Percentiles rank a stretch among this genome's conserved stretches.
Conservation (phyloP, 2,797 vertebrate genomes). For the Lepilemur septentrionalis region DNA sequence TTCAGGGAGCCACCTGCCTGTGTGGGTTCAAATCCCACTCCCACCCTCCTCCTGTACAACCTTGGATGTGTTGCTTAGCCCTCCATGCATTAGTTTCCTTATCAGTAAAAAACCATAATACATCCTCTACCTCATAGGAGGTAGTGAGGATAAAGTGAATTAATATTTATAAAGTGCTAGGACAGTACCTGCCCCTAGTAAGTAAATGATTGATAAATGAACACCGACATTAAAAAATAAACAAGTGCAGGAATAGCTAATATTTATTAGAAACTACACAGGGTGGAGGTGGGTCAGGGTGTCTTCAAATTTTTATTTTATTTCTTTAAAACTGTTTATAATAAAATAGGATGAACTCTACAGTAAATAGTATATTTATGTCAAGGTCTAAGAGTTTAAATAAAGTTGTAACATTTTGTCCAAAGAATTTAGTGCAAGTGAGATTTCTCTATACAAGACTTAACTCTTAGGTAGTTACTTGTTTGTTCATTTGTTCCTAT, state of each 20-base stretch:
- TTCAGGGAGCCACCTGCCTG: background rate
- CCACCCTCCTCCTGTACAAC: background rate
- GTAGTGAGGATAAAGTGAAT: background rate
- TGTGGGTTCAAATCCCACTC: background rate
- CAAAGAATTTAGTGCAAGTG: background rate
- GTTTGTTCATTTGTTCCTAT: background rate
- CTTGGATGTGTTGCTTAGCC: background rate
- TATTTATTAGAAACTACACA: background rate
- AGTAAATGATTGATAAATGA: background rate
- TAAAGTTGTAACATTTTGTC: background rate
- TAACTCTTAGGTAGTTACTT: background rate
- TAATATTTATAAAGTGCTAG: background rate
- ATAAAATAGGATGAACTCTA: background rate
- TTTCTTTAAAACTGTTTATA: constrained; percentile 1
- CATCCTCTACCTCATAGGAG: background rate
- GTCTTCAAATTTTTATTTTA: constrained; percentile 18
- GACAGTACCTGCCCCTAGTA: background rate
- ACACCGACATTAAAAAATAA: background rate
- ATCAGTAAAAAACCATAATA: background rate
- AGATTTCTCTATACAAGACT: background rate
- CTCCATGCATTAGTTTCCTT: background rate
- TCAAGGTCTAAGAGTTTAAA: background rate
- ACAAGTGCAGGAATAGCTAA: background rate
- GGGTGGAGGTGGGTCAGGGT: background rate
- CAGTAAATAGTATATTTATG: background rate